Evolutionary conservation across 2,888 invertebrate genomes (phyloP), one percentile per base, ranked within the genome.

Genomic region (Dolichopus griseipennis): DNA sequence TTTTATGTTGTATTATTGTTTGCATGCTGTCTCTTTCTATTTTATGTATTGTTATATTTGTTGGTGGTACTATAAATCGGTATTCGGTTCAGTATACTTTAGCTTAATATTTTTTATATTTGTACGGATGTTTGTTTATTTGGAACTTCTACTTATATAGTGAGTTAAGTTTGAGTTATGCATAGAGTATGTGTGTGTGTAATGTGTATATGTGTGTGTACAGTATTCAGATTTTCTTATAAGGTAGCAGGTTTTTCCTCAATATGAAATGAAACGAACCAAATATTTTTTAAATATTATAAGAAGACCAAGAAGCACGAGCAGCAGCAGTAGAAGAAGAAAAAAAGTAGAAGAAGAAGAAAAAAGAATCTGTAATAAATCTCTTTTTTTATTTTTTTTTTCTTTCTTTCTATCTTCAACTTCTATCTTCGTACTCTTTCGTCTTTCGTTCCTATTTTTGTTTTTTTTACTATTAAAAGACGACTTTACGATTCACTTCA

Each of bases 401-500:
- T 43, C 15, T 43, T n/a, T n/a, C n/a, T n/a, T n/a, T n/a, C n/a
- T n/a, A n/a, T 41, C 15, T 41, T 9, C 8, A 41, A 41, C 12
- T 41, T 41, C 12, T 41, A 9, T 41, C 15, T 41, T 41, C 15
- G 15, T 41, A 6, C 15, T 41, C 9, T 41, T 41, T 41, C 8
- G 41, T 41, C 8, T 12, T 41, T 12, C 8, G 2, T 41, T 41
- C 41, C 8, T 9, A 41, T 41, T 41, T 41, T 41, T 41, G 1
- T 27, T 27, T 41, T 41, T 41, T 52, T 52, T 52, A 52, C 18
- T 52, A 52, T 52, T 52, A 52, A 52, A 52, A 52, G 15, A 52
- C 52, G 52, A 52, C 52, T 52, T 52, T 52, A 52, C 52, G 52
- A 52, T 52, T 52, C 52, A 52, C 52, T 52, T 52, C 52, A 52